Evolutionary conservation across 1,140 invertebrate species (phyloP), one percentile per base, ranked within the genome.

Genomic region (Venturia canescens): DNA sequence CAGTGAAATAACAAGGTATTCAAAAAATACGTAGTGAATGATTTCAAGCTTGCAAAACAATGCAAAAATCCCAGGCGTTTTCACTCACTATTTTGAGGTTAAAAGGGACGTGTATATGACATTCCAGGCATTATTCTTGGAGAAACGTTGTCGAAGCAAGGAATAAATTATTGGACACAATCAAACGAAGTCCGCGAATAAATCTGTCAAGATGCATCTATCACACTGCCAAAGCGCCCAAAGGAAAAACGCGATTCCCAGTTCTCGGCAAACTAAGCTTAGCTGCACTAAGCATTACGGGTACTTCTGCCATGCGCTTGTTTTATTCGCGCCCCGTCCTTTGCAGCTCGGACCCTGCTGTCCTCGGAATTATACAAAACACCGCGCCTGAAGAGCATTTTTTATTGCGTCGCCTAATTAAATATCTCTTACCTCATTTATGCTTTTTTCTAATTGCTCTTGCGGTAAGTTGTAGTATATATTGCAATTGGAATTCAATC

Each of bases 371-470:
- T 4, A 18, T 83, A 23, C 71, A 70, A 75, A 9, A 34, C 81
- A 18, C 13, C 78, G 9, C 81, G 15, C 13, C 79, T 4, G 74
- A 83, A 48, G 23, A 76, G 3, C 34, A 71, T 3, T 94, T 94
- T 91, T 89, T 94, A 90, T 93, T 95, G 95, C 84, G 90, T 86
- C 92, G 92, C 83, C 93, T 96, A 87, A 94, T 95, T 92, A 86
- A 93, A 85, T 93, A 96, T 91, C 84, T 94, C 86, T 87, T 94
- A 80, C 93, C 93, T 31, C 91, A 94, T 87, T 76, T 94, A 69
- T 92, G 92, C 88, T 92, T 93, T 83, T 91, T 94, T 15, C 83
- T 95, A 11, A 88, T 92, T 13, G 93, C 94, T 34, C 87, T 94
- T 78, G 87, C 88, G 72, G 94, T 94, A 86, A 93, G 92, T 92